Base-by-base conservation (phyloP, 2,113 vertebrate genomes). In the Sebastes fasciatus region DNA sequence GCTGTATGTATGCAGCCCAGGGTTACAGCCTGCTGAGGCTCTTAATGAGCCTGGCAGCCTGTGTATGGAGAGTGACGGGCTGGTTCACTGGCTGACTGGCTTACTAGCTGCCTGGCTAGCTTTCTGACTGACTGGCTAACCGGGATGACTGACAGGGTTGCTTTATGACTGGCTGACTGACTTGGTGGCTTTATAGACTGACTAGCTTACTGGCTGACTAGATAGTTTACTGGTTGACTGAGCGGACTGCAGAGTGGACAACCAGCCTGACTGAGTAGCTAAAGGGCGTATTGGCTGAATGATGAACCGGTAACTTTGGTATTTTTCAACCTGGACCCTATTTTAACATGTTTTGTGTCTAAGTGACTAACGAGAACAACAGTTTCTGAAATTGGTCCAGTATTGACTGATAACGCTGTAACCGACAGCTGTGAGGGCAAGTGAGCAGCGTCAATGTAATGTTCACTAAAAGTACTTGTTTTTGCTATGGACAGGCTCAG, bases 41-140 rank as follows among this genome's bases (percentile, higher is more conserved):
- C 96, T 80, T 99, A 98, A 98, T 99, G 98, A 99, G 97, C 96
- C 96, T 96, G 96, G 96, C 96, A 97, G 95, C 96, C 97, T 96
- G 96, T 96, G 97, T 96, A 96, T 96, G 96, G 96, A 96, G 46
- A 73, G 26, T 58, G 79, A 70, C 95, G 94, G 94, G 69, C 76
- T 90, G 84, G 14, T 83, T 86, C 57, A 79, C 57, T 82, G 85
- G 61, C 76, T 82, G 78, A 63, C 65, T 67, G 80, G 68, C 71
- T 78, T 58, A 16, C 66, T 83, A 54, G 64, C 78, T 84, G 84
- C 51, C 72, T 48, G 14, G 51, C 17, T 61, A 49, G 51, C 63
- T 74, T 65, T 60, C 58, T 82, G 55, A 74, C 34, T 51, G n/a
- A 42, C 43, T 70, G 5, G 16, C 21, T 62, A 12, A 71, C 13